phyloP scores from a whole-genome alignment of 2,113 vertebrate genomes.

The Rutilus rutilus region DNA sequence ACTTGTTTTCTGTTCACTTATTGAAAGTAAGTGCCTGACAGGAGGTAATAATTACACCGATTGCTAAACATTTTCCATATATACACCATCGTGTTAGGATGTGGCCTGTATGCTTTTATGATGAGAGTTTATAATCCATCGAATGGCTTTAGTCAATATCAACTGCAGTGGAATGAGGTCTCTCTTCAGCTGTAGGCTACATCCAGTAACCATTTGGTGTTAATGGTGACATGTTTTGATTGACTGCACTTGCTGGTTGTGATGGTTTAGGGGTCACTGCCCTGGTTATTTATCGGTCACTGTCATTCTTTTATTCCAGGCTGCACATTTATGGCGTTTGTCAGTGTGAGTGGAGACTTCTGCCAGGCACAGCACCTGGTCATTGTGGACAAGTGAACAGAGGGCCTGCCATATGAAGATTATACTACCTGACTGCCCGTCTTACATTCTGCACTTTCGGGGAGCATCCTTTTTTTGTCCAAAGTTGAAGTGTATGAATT shows the following conservation, averaged over 20 bases:
- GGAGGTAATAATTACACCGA: not conserved
- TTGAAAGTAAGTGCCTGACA: slow-evolving; percentile 52
- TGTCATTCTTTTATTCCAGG: slow-evolving; percentile 75
- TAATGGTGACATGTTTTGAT: slow-evolving; percentile 34
- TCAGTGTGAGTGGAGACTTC: slow-evolving; percentile 94
- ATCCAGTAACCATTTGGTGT: slow-evolving; percentile 30
- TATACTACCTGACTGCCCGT: slow-evolving; percentile 65
- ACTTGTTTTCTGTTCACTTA: slow-evolving; percentile 55
- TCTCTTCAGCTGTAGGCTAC: slow-evolving; percentile 12
- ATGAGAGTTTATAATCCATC: slow-evolving; percentile 14
- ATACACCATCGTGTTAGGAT: not conserved
- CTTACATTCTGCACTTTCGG: slow-evolving; percentile 64
- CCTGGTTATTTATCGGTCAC: slow-evolving; percentile 10
- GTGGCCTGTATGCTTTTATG: slow-evolving; percentile 58
- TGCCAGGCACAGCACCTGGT: slow-evolving; percentile 99
- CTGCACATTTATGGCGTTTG: slow-evolving; percentile 99
- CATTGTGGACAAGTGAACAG: slow-evolving; percentile 94
- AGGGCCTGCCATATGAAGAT: slow-evolving; percentile 61
- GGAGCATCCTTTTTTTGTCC: slow-evolving; percentile 60
- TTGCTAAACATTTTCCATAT: not conserved
- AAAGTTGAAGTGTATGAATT: slow-evolving; percentile 58
- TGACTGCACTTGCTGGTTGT: slow-evolving; percentile 12
- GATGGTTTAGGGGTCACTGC: slow-evolving; percentile 2
- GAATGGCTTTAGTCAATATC: slow-evolving; percentile 22
- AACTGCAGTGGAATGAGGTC: slow-evolving; percentile 21